These are phyloP conservation scores for Dipodomys stephensi DNA, from an alignment of 2,113 vertebrate genomes.

Conservation along the genomic window DNA sequence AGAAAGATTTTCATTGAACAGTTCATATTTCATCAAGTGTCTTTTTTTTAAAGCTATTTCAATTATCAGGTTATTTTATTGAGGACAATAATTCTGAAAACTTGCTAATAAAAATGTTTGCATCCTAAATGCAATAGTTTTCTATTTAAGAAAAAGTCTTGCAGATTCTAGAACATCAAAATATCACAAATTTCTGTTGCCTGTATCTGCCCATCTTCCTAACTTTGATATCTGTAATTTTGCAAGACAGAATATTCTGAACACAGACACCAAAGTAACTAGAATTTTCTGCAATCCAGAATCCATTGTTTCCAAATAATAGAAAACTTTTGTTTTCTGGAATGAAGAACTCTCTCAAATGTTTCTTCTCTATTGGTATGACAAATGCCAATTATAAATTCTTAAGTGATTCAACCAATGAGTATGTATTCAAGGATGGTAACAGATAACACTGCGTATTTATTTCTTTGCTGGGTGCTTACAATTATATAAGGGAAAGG, in stretches of 20 bases:
- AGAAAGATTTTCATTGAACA: slow-evolving; percentile 33
- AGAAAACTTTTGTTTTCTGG: neutral
- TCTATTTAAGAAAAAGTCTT: slow-evolving; percentile 36
- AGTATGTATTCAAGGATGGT: neutral
- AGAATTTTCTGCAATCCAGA: neutral
- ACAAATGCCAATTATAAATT: slow-evolving; percentile 37
- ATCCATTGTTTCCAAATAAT: slow-evolving; percentile 20
- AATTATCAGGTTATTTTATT: slow-evolving; percentile 38
- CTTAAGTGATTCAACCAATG: neutral
- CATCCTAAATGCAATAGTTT: neutral
- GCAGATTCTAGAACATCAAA: slow-evolving; percentile 11
- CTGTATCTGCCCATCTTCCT: neutral
- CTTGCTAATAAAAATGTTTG: slow-evolving; percentile 28
- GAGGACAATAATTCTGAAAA: slow-evolving; percentile 64
- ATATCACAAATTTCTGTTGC: slow-evolving; percentile 41
- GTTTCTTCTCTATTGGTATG: neutral
- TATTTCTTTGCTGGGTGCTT: neutral
- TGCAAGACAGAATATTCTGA: neutral
- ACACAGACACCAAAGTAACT: neutral
- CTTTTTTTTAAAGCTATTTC: slow-evolving; percentile 15
- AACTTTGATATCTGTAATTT: slow-evolving; percentile 38
- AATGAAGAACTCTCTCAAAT: neutral
- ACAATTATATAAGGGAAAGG: neutral
- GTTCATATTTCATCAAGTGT: slow-evolving; percentile 45
- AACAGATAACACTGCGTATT: neutral